These are phyloP conservation scores for Cebus imitator DNA, from an alignment of 2,113 vertebrate genomes.

Conservation along the genomic window DNA sequence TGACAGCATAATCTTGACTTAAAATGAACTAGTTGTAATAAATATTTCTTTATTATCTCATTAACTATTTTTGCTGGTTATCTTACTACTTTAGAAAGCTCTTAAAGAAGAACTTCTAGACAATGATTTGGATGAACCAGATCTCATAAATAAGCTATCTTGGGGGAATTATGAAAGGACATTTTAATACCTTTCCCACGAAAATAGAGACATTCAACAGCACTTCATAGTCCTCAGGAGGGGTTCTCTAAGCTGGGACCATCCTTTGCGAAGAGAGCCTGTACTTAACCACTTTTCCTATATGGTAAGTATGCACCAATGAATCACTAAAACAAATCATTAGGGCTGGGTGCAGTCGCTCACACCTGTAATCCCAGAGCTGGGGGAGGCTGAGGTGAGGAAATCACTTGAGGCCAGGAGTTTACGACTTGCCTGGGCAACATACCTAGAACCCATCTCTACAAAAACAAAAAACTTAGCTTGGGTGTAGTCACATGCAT, in stretches of 20 bases:
- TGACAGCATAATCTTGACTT: background rate
- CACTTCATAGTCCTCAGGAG: background rate
- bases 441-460: no score
- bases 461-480: no score
- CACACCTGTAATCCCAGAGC: no score
- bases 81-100: slow-evolving; percentile 1
- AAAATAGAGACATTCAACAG: background rate
- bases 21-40: slow-evolving; percentile 8
- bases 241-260: background rate
- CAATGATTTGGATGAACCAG: background rate
- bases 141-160: background rate
- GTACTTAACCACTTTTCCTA: slow-evolving; percentile 32
- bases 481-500: no score
- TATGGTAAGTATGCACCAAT: background rate
- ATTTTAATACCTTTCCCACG: background rate
- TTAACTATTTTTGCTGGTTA: background rate
- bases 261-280: background rate
- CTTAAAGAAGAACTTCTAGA: background rate
- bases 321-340: background rate
- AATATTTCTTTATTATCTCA: background rate
- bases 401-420: no score
- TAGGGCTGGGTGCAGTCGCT: no score
- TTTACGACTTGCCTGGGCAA: no score
- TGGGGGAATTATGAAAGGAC: slow-evolving; percentile 25
- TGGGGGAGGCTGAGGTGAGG: no score